These are phyloP conservation scores for Drosophila picticornis DNA, from an alignment of 2,888 invertebrate species.

Conservation along the genomic window DNA sequence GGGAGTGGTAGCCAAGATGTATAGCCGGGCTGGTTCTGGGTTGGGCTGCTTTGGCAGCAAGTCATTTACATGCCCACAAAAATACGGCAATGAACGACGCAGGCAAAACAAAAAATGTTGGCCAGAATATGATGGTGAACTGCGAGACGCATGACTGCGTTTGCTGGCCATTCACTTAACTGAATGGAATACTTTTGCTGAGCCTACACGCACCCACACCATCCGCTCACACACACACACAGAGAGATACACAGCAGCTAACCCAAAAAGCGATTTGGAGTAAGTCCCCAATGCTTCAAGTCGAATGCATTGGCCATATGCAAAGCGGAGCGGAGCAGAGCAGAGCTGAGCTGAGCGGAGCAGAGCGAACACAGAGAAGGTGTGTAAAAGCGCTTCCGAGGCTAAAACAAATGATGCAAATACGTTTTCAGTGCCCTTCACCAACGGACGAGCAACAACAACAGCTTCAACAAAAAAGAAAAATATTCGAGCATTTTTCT, in stretches of 20 bases:
- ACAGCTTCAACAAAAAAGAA: constrained; percentile 34
- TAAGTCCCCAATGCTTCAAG: constrained; percentile 3
- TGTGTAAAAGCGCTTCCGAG: constrained; percentile 34
- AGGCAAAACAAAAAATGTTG: constrained; percentile 47
- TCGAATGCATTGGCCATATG: constrained; percentile 46
- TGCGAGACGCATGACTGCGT: constrained; percentile 53
- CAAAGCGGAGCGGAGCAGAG: not conserved
- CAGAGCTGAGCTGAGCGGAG: constrained; percentile 9
- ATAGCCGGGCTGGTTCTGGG: not conserved
- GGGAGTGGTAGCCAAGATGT: constrained; percentile 3
- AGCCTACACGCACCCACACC: constrained; percentile 9
- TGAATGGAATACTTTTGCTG: constrained; percentile 20
- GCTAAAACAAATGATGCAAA: constrained; percentile 82
- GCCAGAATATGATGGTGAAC: constrained; percentile 17
- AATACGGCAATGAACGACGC: constrained; percentile 50
- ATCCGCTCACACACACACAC: not conserved
- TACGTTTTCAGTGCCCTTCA: constrained; percentile 57
- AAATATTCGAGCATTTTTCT: constrained; percentile 65
- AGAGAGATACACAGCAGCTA: not conserved
- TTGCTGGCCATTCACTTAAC: constrained; percentile 40
- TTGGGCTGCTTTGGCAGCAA: constrained; percentile 26
- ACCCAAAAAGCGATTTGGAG: constrained; percentile 32
- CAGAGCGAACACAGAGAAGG: constrained; percentile 3
- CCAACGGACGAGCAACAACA: constrained; percentile 1
- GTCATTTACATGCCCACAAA: constrained; percentile 74